These are phyloP conservation scores for Dendrocopos noguchii DNA, from an alignment of 2,113 vertebrate genomes.

Conservation along the genomic window DNA sequence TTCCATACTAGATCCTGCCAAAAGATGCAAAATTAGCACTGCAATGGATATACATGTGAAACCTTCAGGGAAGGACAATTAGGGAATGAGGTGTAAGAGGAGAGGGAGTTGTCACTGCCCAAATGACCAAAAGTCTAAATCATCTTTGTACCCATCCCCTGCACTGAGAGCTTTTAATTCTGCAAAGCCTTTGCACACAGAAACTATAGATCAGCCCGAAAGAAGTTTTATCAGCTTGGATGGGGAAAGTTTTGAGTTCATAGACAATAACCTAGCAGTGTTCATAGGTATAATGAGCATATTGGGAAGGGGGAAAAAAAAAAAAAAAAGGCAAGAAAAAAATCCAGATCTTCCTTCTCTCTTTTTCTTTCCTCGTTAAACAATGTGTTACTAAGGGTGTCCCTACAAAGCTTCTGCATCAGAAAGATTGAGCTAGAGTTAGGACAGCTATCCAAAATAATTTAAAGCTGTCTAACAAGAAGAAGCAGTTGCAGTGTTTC, in stretches of 20 bases:
- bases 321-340: neutral
- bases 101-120: neutral
- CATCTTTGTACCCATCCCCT: neutral
- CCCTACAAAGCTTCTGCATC: neutral
- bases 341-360: neutral
- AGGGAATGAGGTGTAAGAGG: constrained; percentile 15
- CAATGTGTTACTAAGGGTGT: neutral
- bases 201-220: neutral
- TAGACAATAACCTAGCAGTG: neutral
- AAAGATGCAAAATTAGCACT: constrained; percentile 53
- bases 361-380: neutral
- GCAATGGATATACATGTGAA: neutral
- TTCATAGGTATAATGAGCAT: neutral
- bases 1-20: constrained; percentile 45
- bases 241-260: neutral
- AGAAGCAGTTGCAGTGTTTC: constrained; percentile 28
- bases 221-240: neutral
- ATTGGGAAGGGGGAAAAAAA: neutral
- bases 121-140: constrained; percentile 17
- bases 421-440: neutral
- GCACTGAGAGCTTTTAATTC: neutral
- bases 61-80: constrained; percentile 23
- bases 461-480: constrained; percentile 10
- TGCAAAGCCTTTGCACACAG: neutral
- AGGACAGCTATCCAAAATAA: constrained; percentile 5